Conservation (phyloP, 2,888 invertebrate species). For the Drepana falcataria region DNA sequence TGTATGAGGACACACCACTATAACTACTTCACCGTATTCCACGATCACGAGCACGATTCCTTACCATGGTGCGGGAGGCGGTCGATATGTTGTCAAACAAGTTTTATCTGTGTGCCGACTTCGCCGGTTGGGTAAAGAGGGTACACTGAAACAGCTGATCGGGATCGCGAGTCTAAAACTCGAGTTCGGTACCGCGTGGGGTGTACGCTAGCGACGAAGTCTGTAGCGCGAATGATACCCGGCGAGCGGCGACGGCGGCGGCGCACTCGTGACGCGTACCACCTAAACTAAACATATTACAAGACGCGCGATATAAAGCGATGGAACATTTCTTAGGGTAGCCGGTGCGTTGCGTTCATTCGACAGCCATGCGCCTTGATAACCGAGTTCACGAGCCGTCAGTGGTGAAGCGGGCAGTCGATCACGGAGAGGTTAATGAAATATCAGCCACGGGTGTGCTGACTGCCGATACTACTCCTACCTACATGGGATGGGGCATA, state of each 20-base stretch:
- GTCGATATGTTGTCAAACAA: slow-evolving; percentile 44
- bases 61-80: slow-evolving; percentile 62
- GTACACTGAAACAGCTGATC: slow-evolving; percentile 61
- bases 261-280: slow-evolving; percentile 65
- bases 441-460: slow-evolving; percentile 41
- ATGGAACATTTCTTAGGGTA: slow-evolving; percentile 63
- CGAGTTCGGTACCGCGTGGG: slow-evolving; percentile 23
- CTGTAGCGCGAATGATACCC: slow-evolving; percentile 69
- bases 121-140: slow-evolving; percentile 31
- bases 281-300: slow-evolving; percentile 45
- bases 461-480: slow-evolving; percentile 31
- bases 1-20: slow-evolving; percentile 40
- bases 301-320: slow-evolving; percentile 44
- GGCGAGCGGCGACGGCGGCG: slow-evolving; percentile 43
- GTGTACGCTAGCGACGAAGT: slow-evolving; percentile 56
- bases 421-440: slow-evolving; percentile 50
- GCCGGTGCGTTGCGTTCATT: slow-evolving; percentile 45
- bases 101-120: slow-evolving; percentile 25
- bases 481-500: slow-evolving; percentile 10
- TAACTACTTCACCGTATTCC: slow-evolving; percentile 36
- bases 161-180: slow-evolving; percentile 33
- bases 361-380: slow-evolving; percentile 58
- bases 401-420: slow-evolving; percentile 30
- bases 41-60: slow-evolving; percentile 57
- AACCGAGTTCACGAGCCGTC: slow-evolving; percentile 49